A percentile compares a stretch with the other conserved stretches of the same genome.
These are phyloP conservation scores for Rutpela maculata DNA, from an alignment of 2,888 invertebrate species.

Conservation along the genomic window DNA sequence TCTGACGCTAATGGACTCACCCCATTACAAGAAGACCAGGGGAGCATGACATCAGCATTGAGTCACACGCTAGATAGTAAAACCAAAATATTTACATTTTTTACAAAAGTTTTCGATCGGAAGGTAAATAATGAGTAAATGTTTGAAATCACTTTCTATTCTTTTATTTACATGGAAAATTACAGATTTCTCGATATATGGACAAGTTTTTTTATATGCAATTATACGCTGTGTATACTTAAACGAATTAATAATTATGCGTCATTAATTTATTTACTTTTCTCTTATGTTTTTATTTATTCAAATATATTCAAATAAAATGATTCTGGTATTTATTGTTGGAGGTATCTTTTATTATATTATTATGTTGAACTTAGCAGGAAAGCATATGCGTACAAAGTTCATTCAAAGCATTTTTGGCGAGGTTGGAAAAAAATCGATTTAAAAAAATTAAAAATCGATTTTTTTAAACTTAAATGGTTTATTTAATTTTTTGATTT, in stretches of 20 bases:
- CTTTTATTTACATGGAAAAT: conserved; percentile 5
- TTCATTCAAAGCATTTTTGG: too few relatives aligned
- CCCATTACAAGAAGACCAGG: too few relatives aligned
- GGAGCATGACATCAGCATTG: too few relatives aligned
- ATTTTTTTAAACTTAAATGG: too few relatives aligned
- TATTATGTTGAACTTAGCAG: background rate
- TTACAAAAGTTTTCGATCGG: too few relatives aligned
- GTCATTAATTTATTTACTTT: background rate
- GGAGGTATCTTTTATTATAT: background rate
- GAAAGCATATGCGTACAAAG: too few relatives aligned
- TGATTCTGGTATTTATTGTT: background rate
- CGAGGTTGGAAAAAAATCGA: too few relatives aligned
- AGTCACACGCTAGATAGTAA: too few relatives aligned
- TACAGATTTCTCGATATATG: background rate
- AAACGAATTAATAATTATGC: background rate
- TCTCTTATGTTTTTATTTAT: background rate
- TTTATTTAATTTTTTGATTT: too few relatives aligned
- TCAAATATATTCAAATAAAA: background rate
- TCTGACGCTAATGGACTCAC: too few relatives aligned
- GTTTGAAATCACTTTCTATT: background rate
- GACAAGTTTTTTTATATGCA: background rate
- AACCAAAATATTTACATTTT: too few relatives aligned
- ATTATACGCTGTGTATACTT: background rate
- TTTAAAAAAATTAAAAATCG: too few relatives aligned
- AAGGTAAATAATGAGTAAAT: background rate